phyloP scores from a whole-genome alignment of 2,888 invertebrate species.

The Leucoptera coffeella region DNA sequence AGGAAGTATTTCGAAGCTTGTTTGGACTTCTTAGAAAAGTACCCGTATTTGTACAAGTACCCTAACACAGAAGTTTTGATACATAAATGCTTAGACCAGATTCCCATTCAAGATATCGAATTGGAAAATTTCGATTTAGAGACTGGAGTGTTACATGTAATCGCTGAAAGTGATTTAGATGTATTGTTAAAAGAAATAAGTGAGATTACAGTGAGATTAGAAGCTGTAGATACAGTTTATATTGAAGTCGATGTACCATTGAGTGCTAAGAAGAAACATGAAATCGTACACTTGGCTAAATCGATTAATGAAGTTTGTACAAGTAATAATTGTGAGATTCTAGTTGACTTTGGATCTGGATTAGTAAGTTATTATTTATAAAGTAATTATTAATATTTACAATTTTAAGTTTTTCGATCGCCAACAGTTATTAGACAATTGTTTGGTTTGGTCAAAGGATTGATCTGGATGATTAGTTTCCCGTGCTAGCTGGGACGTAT shows the following conservation, averaged over 20 bases:
- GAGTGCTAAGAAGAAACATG: conserved; percentile 63
- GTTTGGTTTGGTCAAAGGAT: no score
- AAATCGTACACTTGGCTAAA: conserved; percentile 57
- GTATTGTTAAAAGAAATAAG: conserved; percentile 6
- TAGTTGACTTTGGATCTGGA: conserved; percentile 72
- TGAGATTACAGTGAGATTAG: background rate
- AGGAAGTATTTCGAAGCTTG: conserved; percentile 51
- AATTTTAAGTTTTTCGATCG: background rate
- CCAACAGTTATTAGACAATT: no score
- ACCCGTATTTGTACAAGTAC: conserved; percentile 57
- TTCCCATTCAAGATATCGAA: background rate
- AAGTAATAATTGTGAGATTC: conserved; percentile 29
- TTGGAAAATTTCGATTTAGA: conserved; percentile 39
- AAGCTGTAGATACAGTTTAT: background rate
- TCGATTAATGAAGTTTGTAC: conserved; percentile 45
- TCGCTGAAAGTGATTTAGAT: conserved; percentile 8
- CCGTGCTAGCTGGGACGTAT: no score
- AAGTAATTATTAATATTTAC: no score
- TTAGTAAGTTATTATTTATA: conserved; percentile 56
- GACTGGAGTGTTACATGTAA: conserved; percentile 10
- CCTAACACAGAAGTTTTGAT: conserved; percentile 61
- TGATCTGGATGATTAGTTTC: no score
- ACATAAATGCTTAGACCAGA: conserved; percentile 36
- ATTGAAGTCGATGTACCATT: conserved; percentile 24
- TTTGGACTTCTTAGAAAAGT: conserved; percentile 49